Conservation (phyloP, 1,140 invertebrate species). For the Centruroides vittatus region DNA sequence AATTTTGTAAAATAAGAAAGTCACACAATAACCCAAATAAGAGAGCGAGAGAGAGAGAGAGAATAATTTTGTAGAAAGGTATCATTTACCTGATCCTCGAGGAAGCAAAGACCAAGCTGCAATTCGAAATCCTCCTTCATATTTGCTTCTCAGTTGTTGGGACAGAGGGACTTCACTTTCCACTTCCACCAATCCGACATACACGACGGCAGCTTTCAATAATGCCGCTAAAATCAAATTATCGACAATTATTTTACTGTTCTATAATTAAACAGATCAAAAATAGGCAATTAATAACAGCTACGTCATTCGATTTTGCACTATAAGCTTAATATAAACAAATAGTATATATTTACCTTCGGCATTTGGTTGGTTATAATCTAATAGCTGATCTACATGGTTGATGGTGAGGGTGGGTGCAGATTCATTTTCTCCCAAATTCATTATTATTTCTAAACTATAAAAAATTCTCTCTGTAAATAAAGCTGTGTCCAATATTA, state of each 20-base stretch:
- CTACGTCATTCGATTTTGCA: no score
- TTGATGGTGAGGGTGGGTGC: constrained; percentile 23
- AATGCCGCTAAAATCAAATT: constrained; percentile 28
- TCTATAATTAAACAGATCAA: no score
- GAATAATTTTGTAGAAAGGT: no score
- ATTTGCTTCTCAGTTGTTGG: constrained; percentile 29
- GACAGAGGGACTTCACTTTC: constrained; percentile 21
- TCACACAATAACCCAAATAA: no score
- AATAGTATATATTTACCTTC: constrained; percentile 21
- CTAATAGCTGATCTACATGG: constrained; percentile 28
- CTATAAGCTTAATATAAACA: no score
- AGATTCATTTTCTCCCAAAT: constrained; percentile 21
- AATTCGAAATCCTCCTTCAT: constrained; percentile 35
- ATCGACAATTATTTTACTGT: no score
- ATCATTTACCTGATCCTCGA: constrained; percentile 29
- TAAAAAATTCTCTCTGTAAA: neutral
- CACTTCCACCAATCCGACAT: constrained; percentile 29
- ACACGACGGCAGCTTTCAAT: constrained; percentile 35
- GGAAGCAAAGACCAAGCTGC: constrained; percentile 37
- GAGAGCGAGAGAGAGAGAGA: no score
- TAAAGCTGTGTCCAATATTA: no score
- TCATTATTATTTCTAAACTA: constrained; percentile 12
- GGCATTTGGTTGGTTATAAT: constrained; percentile 35
- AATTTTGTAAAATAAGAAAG: no score
- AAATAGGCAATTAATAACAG: no score